Evolutionary conservation across 2,113 vertebrate species (phyloP), one percentile per base, ranked within the genome.

Genomic region (Vidua chalybeata): DNA sequence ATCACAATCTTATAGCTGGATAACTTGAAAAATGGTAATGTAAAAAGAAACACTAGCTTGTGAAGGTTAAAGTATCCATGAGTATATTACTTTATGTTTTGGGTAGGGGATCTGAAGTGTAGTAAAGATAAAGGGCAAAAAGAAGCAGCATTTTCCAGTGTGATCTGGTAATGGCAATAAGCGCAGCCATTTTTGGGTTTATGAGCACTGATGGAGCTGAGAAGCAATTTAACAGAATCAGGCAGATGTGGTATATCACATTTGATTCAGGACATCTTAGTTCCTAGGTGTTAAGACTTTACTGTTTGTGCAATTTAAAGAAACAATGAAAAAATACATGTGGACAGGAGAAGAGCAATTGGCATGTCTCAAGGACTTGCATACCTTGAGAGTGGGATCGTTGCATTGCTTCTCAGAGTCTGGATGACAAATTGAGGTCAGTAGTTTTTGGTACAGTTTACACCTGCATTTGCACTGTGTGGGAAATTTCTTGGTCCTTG

Each of bases 321-420:
- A n/a, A 94, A 58, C 20, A 39, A 3, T 55, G 14, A 7, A 35
- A 61, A 62, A 61, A 30, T 4, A 4, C 0, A 0, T 2, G 5
- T 71, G 61, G 24, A 59, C 1, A 7, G 59, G 55, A 58, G 55
- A 85, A 17, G 17, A 30, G 17, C 7, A 20, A 0, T 8, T 59
- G 33, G 31, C 0, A 0, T 61, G 37, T 84, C 22, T 77, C 24
- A 80, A 51, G 74, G 54, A 66, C 17, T 51, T 48, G 15, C 1
- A 1, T 66, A 8, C 21, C 37, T 41, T 71, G 43, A 28, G 17
- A 61, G 17, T 23, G 13, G 52, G 31, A 58, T 90, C 24, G 4
- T 9, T 84, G 48, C 41, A 0, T 37, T 74, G n/a, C 39, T 73
- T 64, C 30, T 61, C 37, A 54, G 76, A 73, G 35, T 37, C 48